Evolutionary conservation across 2,888 invertebrate genomes (phyloP).

Genomic region (Strigamia crassipes): DNA sequence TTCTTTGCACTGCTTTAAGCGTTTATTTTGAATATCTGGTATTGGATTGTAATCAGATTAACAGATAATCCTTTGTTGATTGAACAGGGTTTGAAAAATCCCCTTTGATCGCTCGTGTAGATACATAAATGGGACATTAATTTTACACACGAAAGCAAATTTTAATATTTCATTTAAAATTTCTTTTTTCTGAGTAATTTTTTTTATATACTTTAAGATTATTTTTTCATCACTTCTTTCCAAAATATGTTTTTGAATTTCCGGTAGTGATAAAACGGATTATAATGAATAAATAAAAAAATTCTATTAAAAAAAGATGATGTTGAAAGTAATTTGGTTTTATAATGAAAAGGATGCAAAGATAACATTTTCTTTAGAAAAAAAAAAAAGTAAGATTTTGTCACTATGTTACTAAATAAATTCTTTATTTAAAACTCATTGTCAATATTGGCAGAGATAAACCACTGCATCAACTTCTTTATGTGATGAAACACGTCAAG

Average conservation of each 20-base stretch:
- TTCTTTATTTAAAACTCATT: background rate
- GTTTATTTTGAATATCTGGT: background rate
- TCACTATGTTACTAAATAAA: no score
- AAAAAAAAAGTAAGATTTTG: background rate
- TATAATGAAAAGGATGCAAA: background rate
- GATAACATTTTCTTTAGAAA: background rate
- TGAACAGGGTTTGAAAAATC: background rate
- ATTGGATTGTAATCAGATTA: background rate
- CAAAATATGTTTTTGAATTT: background rate
- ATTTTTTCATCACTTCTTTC: background rate
- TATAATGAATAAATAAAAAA: background rate
- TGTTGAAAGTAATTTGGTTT: slow-evolving; percentile 14
- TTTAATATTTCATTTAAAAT: background rate
- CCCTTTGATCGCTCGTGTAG: background rate
- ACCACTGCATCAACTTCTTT: background rate
- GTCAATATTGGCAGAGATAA: background rate
- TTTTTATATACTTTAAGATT: background rate
- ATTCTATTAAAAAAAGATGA: background rate
- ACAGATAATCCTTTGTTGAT: background rate
- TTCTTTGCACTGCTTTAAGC: no score
- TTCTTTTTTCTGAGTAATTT: background rate
- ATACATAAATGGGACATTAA: background rate
- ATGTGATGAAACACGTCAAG: background rate
- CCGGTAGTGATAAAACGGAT: background rate
- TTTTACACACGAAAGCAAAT: background rate